Evolutionary conservation across 2,888 invertebrate species (phyloP), one percentile per base, ranked within the genome.

Genomic region (Aethes cnicana): DNA sequence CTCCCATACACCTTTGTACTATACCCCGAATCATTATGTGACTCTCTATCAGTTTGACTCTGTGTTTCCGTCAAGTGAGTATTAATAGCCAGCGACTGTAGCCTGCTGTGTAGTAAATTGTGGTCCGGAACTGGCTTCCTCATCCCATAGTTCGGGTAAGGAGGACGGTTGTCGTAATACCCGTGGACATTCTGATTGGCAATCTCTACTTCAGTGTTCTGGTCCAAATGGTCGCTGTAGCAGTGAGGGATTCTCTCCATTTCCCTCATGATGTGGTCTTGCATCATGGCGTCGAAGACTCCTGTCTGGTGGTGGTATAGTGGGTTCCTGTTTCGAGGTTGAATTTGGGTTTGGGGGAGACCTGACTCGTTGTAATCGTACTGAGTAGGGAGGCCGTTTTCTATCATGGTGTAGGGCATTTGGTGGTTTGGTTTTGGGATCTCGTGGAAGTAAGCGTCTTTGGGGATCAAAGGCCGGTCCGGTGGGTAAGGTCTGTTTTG

Each of bases 1-100:
- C 94, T 94, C 0, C 94, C 94, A 59, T 95, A 95, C 62, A 95
- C 94, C 69, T 95, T 94, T 26, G 95, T 95, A 65, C 95, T 95
- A 75, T 96, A 96, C 0, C 96, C 96, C 0, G 96, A 96, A 79
- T 96, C 96, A 60, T 95, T 95, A 72, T 94, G 95, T 0, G 93
- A 92, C 64, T 94, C 94, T 44, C 93, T 78, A 61, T 93, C 93
- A 0, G 90, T 70, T 62, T 90, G 90, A 59, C 88, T 87, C 50
- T 90, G 90, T 0, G 81, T 81, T 53, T 90, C 90, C 1, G 87
- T 82, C 57, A 90, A 61, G 59, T 90, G 85, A 0, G 90, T 90
- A 59, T 90, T 90, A 0, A 90, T 90, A 6, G 90, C 89, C 50
- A 90, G 64, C 0, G 90, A 90, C 50, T 90, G 90, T 14, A 90